phyloP scores from a whole-genome alignment of 2,888 invertebrate genomes.

The Coecobrya sp. region DNA sequence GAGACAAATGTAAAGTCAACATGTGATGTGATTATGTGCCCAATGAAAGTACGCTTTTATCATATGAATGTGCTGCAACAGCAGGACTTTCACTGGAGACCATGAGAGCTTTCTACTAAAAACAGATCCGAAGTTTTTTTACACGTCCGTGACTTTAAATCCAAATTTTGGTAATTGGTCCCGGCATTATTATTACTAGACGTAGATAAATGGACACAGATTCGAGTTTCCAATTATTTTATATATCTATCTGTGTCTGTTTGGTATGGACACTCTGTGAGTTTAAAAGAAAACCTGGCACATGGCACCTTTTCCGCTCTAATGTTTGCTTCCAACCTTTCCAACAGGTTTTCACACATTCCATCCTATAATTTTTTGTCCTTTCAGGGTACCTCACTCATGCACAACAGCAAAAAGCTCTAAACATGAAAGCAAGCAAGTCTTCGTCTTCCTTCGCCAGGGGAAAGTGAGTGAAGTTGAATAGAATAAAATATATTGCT shows the following conservation, averaged over 20 bases:
- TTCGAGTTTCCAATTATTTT: constrained; percentile 17
- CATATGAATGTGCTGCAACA: too few species aligned
- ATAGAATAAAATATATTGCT: constrained; percentile 24
- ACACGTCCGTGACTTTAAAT: constrained; percentile 8
- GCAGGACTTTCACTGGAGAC: too few species aligned
- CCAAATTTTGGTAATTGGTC: constrained; percentile 54
- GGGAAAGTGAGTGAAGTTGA: constrained; percentile 17
- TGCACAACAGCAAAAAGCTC: not conserved
- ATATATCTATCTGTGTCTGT: not conserved
- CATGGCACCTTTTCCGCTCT: not conserved
- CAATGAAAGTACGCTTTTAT: too few species aligned
- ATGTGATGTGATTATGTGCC: not conserved
- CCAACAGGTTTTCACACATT: constrained; percentile 9
- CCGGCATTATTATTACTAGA: constrained; percentile 61
- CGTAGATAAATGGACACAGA: constrained; percentile 39
- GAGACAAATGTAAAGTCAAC: not conserved
- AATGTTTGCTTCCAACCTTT: not conserved
- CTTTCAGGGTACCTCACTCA: not conserved
- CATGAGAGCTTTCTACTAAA: not conserved
- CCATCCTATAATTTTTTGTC: not conserved
- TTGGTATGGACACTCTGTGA: too few species aligned
- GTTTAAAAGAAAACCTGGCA: too few species aligned
- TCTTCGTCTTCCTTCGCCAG: not conserved
- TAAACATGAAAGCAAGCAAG: not conserved
- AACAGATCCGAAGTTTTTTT: not conserved